Base-by-base conservation (phyloP, 2,888 invertebrate species). In the Drosophila atroscutellata region DNA sequence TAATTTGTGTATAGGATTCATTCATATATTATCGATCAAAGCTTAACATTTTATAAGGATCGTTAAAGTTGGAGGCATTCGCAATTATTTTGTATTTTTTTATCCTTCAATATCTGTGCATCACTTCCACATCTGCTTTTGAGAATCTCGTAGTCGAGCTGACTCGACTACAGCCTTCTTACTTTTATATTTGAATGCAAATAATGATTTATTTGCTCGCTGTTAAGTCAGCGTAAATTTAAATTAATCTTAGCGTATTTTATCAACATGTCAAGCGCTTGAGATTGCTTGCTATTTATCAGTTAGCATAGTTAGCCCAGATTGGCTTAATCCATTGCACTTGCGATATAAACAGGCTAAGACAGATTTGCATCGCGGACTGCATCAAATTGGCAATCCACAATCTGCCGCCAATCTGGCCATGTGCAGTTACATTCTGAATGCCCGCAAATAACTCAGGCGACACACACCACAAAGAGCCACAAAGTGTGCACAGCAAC, bases 381-480 rank as follows among this genome's bases (percentile, higher is more conserved):
- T 52, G 15, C 9, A 50, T 15, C 2, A 45, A 24, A 24, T 24
- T 45, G 13, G 45, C 59, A n/a, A 26, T 28, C 56, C 28, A 20
- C 39, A 39, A 56, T 39, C 42, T 30, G 5, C 34, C 20, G n/a
- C 42, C n/a, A 28, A 39, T 11, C 36, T 30, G 45, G n/a, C 51
- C 51, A 61, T 18, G 45, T 51, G 26, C 73, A 61, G 50, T 73
- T 67, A 20, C 61, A 45, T 61, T 50, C 45, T 26, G 26, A 67
- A 59, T 74, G 61, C 30, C 37, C 55, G 7, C 61, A 11, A 50
- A 73, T 62, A 61, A 56, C 32, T 74, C 51, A 58, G 37, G 15
- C 15, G 37, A 32, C 24, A 56, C 52, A 39, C 13, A 28, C 13
- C 39, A 42, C 60, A 57, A 47, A 45, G 49, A 49, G 45, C 42